These are phyloP conservation scores for Boulengeromyrus knoepffleri DNA, from an alignment of 2,113 vertebrate genomes.

Conservation along the genomic window DNA sequence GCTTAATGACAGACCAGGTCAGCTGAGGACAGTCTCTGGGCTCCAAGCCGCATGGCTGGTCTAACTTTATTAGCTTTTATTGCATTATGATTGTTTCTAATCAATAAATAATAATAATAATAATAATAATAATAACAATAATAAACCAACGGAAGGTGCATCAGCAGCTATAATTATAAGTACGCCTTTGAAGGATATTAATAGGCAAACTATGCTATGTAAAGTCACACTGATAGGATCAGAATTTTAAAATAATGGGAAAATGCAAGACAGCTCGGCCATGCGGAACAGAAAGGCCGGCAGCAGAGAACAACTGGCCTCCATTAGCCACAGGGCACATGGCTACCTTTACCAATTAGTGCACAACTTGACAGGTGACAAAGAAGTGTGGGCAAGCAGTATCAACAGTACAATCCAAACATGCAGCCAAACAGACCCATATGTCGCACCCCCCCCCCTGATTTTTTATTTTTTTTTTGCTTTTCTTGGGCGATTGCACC, in stretches of 20 bases:
- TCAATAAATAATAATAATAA: background rate
- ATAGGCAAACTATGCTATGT: background rate
- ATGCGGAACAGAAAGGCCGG: background rate
- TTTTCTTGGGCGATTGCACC: background rate
- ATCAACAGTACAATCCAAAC: conserved; percentile 4
- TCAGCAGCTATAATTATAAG: background rate
- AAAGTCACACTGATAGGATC: background rate
- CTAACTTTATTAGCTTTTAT: background rate
- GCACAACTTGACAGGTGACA: conserved; percentile 1
- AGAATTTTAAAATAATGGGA: background rate
- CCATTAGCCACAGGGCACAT: background rate
- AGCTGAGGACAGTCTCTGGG: background rate
- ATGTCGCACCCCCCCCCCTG: background rate
- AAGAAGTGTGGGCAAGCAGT: background rate
- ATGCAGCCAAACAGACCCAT: conserved; percentile 1
- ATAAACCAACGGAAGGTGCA: background rate
- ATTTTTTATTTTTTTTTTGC: background rate
- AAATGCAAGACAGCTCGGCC: background rate
- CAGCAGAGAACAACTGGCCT: background rate
- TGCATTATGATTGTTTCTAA: background rate
- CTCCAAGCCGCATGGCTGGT: background rate
- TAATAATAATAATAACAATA: background rate
- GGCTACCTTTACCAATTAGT: background rate
- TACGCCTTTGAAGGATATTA: background rate
- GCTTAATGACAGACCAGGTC: background rate